A percentile compares a stretch with the other conserved stretches of the same genome.
phyloP scores from a whole-genome alignment of 1,140 invertebrate genomes.

The Melanaphis sacchari region DNA sequence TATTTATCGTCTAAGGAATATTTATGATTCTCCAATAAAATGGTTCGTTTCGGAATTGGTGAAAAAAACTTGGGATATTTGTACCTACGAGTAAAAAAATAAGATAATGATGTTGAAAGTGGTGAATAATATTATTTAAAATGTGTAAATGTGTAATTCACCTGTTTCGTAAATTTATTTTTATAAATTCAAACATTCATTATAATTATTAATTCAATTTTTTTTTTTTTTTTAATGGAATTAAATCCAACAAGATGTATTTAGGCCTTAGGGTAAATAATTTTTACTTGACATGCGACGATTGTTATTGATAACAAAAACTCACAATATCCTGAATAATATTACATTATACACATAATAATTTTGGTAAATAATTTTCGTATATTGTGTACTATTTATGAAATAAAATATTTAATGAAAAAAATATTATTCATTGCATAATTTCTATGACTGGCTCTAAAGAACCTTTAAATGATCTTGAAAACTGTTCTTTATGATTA shows the following conservation, averaged over 20 bases:
- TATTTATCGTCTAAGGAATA: too few relatives aligned
- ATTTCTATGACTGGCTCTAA: neutral
- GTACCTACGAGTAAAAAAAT: neutral
- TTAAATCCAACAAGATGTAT: neutral
- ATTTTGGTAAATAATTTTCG: neutral
- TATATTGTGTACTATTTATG: neutral
- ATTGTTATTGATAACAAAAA: neutral
- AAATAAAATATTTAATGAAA: neutral
- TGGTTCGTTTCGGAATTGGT: neutral
- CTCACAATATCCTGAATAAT: neutral
- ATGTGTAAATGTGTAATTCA: neutral
- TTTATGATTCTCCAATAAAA: neutral
- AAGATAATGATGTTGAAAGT: rapidly evolving
- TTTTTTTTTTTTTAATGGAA: neutral
- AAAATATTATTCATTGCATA: neutral
- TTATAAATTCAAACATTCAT: neutral
- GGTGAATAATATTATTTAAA: neutral
- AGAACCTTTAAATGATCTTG: neutral
- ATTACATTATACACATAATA: neutral
- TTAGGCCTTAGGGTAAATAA: neutral
- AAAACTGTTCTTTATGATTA: neutral
- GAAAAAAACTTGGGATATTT: neutral
- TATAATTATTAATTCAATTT: neutral
- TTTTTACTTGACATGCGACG: neutral
- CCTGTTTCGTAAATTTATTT: neutral